Conservation (phyloP, 2,797 vertebrate species). For the Lophotriccus pileatus region DNA sequence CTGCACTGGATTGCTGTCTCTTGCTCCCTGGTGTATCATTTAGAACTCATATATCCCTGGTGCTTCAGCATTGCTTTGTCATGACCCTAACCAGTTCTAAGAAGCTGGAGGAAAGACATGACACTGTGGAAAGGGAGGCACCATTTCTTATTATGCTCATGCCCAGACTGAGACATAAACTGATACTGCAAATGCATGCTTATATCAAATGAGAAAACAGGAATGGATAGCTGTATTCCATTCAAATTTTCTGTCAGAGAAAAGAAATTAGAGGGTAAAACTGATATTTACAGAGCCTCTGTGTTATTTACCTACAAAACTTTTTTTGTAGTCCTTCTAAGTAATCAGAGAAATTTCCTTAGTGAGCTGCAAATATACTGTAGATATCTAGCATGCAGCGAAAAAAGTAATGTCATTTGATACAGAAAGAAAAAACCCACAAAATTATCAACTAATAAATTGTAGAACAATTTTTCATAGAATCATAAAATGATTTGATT, state of each 20-base stretch:
- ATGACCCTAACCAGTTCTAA: background rate
- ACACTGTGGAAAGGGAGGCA: background rate
- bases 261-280: background rate
- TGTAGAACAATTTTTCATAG: background rate
- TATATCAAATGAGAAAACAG: background rate
- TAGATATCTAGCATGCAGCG: background rate
- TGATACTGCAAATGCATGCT: background rate
- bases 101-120: background rate
- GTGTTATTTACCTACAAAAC: background rate
- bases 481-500: background rate
- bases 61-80: background rate
- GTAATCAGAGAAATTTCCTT: background rate
- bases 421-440: background rate
- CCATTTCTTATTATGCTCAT: background rate
- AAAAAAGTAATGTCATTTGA: background rate
- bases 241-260: background rate
- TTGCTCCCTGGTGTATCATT: background rate
- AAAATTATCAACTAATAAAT: background rate
- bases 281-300: background rate
- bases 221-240: background rate
- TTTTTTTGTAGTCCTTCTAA: background rate
- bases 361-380: background rate
- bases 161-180: background rate
- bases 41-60: background rate
- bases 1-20: background rate